These are phyloP conservation scores for Garrulus glandarius DNA, from an alignment of 2,797 vertebrate species.

Conservation along the genomic window DNA sequence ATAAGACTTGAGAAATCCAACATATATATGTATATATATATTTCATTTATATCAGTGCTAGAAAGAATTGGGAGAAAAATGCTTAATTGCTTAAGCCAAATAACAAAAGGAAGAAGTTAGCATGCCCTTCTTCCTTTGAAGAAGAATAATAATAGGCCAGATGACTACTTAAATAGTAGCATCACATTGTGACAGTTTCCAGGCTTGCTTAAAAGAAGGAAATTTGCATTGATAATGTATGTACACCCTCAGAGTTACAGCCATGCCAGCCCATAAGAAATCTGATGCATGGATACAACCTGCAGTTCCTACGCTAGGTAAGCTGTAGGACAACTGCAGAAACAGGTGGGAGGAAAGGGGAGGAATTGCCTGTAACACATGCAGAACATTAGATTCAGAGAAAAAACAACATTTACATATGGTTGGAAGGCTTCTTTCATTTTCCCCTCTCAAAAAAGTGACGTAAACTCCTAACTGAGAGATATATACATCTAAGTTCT, in stretches of 20 bases:
- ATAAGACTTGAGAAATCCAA: conserved; percentile 19
- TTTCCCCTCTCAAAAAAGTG: not conserved
- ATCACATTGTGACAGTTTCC: conserved; percentile 4
- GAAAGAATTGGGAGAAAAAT: not conserved
- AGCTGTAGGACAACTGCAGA: not conserved
- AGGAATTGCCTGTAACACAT: not conserved
- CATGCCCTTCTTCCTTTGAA: conserved; percentile 11
- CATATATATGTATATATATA: not conserved
- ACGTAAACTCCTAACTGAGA: not conserved
- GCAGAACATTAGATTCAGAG: not conserved
- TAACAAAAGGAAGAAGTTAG: conserved; percentile 2
- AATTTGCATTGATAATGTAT: conserved; percentile 16
- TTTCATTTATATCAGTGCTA: not conserved
- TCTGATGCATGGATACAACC: not conserved
- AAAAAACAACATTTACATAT: not conserved
- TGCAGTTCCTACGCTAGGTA: not conserved
- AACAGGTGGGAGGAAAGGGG: not conserved
- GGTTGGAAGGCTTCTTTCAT: not conserved
- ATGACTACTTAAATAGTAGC: not conserved
- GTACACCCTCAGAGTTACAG: not conserved
- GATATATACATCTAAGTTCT: not conserved
- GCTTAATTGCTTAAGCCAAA: not conserved
- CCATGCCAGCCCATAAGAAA: not conserved
- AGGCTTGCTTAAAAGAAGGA: not conserved
- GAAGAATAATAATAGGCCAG: not conserved